These are phyloP conservation scores for Sceloporus tristichus DNA, from an alignment of 2,113 vertebrate genomes.

Conservation along the genomic window DNA sequence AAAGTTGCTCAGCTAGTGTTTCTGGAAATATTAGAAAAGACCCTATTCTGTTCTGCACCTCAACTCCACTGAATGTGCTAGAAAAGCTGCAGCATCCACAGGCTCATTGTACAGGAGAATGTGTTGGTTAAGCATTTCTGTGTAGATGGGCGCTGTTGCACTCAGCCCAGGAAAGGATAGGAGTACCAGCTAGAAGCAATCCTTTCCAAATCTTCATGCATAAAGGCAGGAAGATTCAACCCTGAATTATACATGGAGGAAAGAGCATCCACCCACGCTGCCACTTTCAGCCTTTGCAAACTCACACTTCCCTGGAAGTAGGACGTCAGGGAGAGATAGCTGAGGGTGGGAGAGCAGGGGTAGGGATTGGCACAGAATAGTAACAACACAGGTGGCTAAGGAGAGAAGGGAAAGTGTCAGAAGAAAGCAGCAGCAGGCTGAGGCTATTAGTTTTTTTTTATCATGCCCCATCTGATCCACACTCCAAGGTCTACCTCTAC, in stretches of 20 bases:
- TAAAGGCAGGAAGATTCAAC: not conserved
- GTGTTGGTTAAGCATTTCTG: constrained; percentile 6
- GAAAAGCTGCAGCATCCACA: constrained; percentile 8
- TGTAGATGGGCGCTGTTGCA: not conserved
- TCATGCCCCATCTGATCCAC: not conserved
- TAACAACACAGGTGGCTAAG: not conserved
- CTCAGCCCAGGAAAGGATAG: not conserved
- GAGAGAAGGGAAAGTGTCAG: not conserved
- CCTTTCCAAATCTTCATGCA: not conserved
- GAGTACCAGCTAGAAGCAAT: not conserved
- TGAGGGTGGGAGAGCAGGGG: not conserved
- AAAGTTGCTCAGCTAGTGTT: not conserved
- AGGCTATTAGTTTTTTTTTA: no score
- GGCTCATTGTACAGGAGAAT: not conserved
- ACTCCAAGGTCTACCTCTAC: not conserved
- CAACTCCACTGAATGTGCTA: not conserved
- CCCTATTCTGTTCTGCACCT: not conserved
- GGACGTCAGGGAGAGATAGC: not conserved
- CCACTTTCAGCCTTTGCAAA: not conserved
- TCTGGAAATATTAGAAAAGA: not conserved
- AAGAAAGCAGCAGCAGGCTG: not conserved
- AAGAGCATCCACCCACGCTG: not conserved
- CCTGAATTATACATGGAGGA: not conserved
- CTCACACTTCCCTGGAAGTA: not conserved
- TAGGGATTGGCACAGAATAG: not conserved